phyloP scores from a whole-genome alignment of 2,113 vertebrate species.

The Sylvia atricapilla region DNA sequence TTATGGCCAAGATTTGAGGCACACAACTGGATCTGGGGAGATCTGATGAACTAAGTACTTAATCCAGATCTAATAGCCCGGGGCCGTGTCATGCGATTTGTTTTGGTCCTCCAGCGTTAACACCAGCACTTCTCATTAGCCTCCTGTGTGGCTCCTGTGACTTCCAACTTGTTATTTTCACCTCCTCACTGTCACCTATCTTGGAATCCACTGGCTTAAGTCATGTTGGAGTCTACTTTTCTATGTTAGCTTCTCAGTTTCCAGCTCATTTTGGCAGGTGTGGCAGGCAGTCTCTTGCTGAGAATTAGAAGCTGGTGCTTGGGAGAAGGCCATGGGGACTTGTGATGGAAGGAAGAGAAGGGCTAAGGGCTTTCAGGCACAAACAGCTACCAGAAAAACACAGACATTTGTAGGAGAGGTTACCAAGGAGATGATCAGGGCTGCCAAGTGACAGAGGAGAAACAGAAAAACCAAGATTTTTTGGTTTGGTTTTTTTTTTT shows the following conservation, averaged over 20 bases:
- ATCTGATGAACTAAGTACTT: not conserved
- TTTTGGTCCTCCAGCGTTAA: not conserved
- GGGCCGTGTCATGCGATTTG: not conserved
- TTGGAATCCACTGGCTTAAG: not conserved
- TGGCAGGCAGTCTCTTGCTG: not conserved
- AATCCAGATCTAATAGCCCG: not conserved
- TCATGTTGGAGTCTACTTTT: not conserved
- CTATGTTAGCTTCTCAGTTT: not conserved
- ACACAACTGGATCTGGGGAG: not conserved
- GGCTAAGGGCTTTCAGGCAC: not conserved
- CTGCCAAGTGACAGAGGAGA: not conserved
- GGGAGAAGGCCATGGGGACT: not conserved
- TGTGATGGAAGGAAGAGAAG: not conserved
- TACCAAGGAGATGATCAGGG: not conserved
- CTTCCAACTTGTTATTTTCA: not conserved
- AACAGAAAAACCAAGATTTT: not conserved
- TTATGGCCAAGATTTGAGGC: not conserved
- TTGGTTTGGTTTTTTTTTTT: not conserved
- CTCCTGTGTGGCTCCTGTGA: not conserved
- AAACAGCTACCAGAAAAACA: not conserved
- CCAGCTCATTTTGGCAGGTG: not conserved
- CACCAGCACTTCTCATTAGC: not conserved
- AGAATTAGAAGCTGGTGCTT: not conserved
- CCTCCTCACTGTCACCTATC: accelerated
- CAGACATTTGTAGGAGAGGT: not conserved